Evolutionary conservation across 2,113 vertebrate species (phyloP).

Genomic region (Cygnus buccinator): DNA sequence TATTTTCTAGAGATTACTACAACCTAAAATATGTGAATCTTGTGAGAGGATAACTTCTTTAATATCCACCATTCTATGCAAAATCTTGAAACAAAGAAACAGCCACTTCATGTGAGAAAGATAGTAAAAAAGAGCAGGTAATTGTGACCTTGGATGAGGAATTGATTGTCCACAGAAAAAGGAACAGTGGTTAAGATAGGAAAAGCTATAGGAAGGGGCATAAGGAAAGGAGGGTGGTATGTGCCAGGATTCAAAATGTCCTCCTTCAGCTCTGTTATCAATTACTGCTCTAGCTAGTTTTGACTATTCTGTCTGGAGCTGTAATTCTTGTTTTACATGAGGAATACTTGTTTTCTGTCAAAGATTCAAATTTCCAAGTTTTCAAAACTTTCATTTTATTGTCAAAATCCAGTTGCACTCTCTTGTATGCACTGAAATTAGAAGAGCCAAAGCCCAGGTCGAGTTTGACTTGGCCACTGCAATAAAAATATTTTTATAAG

Average conservation of each 20-base stretch:
- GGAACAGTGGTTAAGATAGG: background rate
- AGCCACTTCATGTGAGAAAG: background rate
- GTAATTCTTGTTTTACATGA: background rate
- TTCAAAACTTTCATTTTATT: background rate
- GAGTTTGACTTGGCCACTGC: too few relatives aligned
- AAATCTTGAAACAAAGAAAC: background rate
- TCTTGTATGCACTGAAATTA: rapidly evolving
- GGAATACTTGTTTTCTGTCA: background rate
- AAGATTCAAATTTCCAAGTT: background rate
- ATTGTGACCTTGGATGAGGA: background rate
- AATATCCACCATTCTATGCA: background rate
- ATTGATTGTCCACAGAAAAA: background rate
- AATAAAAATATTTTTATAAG: too few relatives aligned
- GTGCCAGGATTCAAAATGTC: background rate
- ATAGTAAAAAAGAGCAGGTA: background rate
- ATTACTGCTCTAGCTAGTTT: background rate
- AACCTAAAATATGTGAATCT: background rate
- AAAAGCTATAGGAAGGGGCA: background rate
- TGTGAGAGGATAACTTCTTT: background rate
- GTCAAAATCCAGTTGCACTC: background rate
- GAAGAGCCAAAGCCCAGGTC: too few relatives aligned
- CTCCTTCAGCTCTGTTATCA: background rate
- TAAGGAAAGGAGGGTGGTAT: background rate
- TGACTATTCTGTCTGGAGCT: background rate
- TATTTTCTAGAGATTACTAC: background rate